phyloP scores from a whole-genome alignment of 2,797 vertebrate species.

The Sebastes oblongus region DNA sequence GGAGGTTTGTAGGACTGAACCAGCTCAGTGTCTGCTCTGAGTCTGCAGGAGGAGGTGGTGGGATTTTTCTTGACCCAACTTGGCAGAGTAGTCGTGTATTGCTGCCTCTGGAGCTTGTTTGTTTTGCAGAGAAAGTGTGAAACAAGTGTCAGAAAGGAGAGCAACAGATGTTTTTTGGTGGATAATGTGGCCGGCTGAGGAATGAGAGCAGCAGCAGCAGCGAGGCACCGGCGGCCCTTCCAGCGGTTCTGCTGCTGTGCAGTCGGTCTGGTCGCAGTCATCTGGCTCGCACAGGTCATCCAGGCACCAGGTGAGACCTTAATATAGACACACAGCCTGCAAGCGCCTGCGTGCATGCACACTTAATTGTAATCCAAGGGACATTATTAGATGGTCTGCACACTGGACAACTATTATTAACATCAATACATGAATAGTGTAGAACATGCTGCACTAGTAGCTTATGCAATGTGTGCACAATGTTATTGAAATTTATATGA shows the following conservation, averaged over 20 bases:
- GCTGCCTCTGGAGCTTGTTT: conserved; percentile 20
- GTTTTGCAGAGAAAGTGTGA: conserved; percentile 57
- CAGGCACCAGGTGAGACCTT: conserved; percentile 80
- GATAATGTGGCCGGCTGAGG: conserved; percentile 69
- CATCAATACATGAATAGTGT: background rate
- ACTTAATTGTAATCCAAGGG: background rate
- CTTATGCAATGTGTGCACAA: background rate
- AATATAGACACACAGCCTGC: conserved; percentile 19
- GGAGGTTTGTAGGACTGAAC: conserved; percentile 27
- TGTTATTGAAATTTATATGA: background rate
- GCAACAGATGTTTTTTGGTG: conserved; percentile 72
- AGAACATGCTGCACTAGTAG: background rate
- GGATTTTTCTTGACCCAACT: conserved; percentile 53
- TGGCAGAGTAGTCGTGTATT: conserved; percentile 56
- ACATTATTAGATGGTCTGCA: background rate
- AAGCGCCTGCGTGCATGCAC: conserved; percentile 3
- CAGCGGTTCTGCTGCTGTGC: conserved; percentile 83
- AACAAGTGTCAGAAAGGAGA: conserved; percentile 60
- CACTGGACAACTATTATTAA: background rate
- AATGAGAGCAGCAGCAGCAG: conserved; percentile 73
- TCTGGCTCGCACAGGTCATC: conserved; percentile 77
- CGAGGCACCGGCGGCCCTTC: conserved; percentile 77
- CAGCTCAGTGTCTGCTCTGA: conserved; percentile 31
- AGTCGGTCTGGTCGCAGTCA: conserved; percentile 76
- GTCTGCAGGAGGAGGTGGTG: background rate